Evolutionary conservation across 1,140 invertebrate species (phyloP).

Genomic region (Drosophila micromelanica): DNA sequence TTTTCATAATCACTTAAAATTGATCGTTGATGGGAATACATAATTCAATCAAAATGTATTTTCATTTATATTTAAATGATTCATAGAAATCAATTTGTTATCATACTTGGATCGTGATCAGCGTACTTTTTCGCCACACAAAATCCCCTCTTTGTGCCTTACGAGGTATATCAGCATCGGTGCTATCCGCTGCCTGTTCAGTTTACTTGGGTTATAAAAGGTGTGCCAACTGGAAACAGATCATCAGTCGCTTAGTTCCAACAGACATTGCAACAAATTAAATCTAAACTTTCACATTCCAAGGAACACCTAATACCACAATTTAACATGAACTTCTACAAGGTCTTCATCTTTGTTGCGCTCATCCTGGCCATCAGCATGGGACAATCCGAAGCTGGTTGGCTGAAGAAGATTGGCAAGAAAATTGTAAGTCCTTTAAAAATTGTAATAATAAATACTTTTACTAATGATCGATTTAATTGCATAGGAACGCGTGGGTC

Average conservation of each 20-base stretch:
- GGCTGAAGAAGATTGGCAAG: slow-evolving; percentile 62
- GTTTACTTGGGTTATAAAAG: background rate
- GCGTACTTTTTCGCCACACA: background rate
- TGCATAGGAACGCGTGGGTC: slow-evolving; percentile 65
- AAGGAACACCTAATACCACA: background rate
- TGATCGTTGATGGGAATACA: too few species aligned
- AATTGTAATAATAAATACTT: background rate
- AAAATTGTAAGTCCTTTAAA: slow-evolving; percentile 48
- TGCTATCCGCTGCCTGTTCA: background rate
- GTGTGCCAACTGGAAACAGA: background rate
- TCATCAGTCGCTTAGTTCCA: background rate
- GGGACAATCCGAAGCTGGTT: slow-evolving; percentile 59
- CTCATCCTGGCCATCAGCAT: slow-evolving; percentile 54
- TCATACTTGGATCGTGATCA: too few species aligned
- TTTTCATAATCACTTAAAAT: too few species aligned
- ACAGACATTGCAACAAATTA: background rate
- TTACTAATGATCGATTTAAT: background rate
- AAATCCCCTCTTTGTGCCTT: background rate
- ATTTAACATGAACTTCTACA: slow-evolving; percentile 64
- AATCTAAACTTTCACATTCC: too few species aligned
- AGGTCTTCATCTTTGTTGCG: slow-evolving; percentile 61
- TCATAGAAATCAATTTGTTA: too few species aligned
- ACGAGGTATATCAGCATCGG: slow-evolving; percentile 23
- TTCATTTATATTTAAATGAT: too few species aligned
- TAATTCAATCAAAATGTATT: too few species aligned